Evolutionary conservation across 2,113 vertebrate genomes (phyloP).

Genomic region (Ciconia boyciana): DNA sequence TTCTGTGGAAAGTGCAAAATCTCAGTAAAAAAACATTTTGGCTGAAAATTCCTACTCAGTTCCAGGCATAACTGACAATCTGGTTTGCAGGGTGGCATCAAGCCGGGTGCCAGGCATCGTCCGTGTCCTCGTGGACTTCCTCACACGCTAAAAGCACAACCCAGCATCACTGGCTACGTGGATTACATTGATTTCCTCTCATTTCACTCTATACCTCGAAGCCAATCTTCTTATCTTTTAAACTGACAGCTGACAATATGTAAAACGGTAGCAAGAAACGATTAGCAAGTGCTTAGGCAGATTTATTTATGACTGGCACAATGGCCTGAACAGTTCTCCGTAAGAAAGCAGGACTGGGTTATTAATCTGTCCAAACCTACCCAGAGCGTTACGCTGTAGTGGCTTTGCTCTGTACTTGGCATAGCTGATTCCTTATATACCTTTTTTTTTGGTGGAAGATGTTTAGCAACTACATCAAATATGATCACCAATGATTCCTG

Average conservation of each 20-base stretch:
- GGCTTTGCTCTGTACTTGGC: no score
- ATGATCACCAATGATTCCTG: no score
- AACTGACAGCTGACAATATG: background rate
- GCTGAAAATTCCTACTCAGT: background rate
- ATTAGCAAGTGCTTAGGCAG: no score
- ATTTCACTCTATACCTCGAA: background rate
- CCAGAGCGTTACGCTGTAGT: no score
- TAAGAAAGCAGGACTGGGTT: background rate
- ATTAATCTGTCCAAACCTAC: no score
- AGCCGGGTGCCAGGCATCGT: background rate
- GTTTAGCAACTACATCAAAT: background rate
- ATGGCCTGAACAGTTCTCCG: background rate
- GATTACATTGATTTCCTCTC: background rate
- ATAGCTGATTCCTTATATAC: background rate
- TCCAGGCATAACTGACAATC: background rate
- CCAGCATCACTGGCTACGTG: background rate
- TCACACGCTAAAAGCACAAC: background rate
- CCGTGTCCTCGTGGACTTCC: background rate
- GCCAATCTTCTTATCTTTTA: background rate
- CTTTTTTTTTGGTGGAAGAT: background rate
- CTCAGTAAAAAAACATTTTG: background rate
- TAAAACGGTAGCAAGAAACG: background rate
- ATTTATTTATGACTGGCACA: background rate
- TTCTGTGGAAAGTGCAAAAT: background rate
- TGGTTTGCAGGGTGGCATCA: background rate